phyloP scores from a whole-genome alignment of 2,113 vertebrate species.

The rat (Rattus norvegicus) region GRCr8 NC_086021.1:133964501-133965000 shows the following conservation, averaged over 20 bases:
- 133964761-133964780: background rate
- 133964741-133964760: background rate
- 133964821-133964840: background rate
- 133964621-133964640: background rate
- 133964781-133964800: background rate
- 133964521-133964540: background rate
- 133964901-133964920: background rate
- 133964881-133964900: background rate
- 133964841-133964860: background rate
- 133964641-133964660: background rate
- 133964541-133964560: background rate
- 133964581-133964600: background rate
- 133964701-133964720: background rate
- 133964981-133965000: no score
- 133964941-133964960: background rate
- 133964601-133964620: background rate
- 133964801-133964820: background rate
- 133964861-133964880: background rate
- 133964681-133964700: background rate
- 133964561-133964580: background rate
- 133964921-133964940: background rate
- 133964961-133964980: background rate
- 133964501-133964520: constrained; percentile 11
- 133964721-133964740: background rate
- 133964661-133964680: background rate